These are phyloP conservation scores for Unio delphinus DNA, from an alignment of 2,888 invertebrate genomes.

Conservation along the genomic window DNA sequence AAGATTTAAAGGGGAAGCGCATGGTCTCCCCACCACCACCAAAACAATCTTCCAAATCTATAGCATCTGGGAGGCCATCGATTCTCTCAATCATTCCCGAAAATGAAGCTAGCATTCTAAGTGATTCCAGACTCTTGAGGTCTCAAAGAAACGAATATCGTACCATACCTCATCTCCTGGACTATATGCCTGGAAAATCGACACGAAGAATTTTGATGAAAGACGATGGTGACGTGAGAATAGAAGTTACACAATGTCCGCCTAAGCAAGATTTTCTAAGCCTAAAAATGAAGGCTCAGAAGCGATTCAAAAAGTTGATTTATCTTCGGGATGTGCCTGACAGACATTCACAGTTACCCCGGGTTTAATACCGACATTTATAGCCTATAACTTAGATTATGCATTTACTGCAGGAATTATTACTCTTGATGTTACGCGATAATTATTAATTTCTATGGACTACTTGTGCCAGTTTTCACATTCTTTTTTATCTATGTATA, in stretches of 20 bases:
- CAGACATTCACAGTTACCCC: conserved; percentile 5
- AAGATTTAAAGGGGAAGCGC: conserved; percentile 10
- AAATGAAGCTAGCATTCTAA: conserved; percentile 5
- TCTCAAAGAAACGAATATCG: no score
- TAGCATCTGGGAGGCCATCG: conserved; percentile 8
- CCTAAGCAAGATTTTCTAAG: conserved; percentile 30
- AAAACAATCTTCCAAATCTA: conserved; percentile 27
- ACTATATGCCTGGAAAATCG: no score
- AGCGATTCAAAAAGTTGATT: conserved; percentile 41
- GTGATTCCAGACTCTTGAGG: no score
- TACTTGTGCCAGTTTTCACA: no score
- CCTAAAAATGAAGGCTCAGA: conserved; percentile 42
- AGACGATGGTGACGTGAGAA: conserved; percentile 35
- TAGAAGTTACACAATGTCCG: conserved; percentile 38
- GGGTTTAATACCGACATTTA: no score
- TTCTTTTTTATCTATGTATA: no score
- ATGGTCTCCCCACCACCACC: conserved; percentile 35
- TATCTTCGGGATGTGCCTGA: conserved; percentile 37
- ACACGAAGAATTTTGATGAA: conserved; percentile 24
- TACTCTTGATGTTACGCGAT: no score
- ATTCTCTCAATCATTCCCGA: conserved; percentile 16
- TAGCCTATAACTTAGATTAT: no score
- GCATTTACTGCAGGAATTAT: no score
- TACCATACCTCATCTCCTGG: no score
- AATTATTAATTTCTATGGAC: no score